Percentiles rank a stretch among this genome's conserved stretches.
Evolutionary conservation across 1,140 invertebrate genomes (phyloP).

Genomic region (Drosophila pruinosa): DNA sequence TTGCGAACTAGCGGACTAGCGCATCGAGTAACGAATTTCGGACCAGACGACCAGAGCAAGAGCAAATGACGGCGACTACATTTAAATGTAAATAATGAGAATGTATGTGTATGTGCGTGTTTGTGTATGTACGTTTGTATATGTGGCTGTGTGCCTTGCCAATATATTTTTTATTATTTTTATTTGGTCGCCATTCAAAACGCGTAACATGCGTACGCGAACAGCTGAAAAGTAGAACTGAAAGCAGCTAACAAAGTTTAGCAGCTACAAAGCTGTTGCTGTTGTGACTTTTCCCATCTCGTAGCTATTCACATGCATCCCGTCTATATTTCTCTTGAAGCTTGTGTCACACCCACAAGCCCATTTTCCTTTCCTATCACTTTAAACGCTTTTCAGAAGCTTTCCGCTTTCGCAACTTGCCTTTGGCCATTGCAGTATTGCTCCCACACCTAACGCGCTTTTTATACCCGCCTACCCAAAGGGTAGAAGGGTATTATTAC

Average conservation of each 20-base stretch:
- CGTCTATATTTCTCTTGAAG: too few species aligned
- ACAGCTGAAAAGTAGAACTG: slow-evolving; percentile 64
- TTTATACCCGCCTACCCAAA: too few species aligned
- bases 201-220: slow-evolving; percentile 51
- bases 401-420: slow-evolving; percentile 45
- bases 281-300: slow-evolving; percentile 2
- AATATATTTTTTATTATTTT: background rate
- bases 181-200: slow-evolving; percentile 7
- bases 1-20: slow-evolving; percentile 6
- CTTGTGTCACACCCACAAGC: background rate
- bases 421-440: slow-evolving; percentile 47
- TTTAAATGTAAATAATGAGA: background rate
- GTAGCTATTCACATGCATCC: slow-evolving; percentile 6
- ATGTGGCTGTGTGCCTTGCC: background rate
- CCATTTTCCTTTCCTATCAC: background rate
- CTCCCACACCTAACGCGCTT: slow-evolving; percentile 25
- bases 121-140: slow-evolving; percentile 1
- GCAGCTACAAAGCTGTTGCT: slow-evolving; percentile 41
- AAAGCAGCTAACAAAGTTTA: slow-evolving; percentile 38
- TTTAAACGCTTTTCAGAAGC: slow-evolving; percentile 41
- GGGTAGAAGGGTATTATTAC: too few species aligned
- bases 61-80: background rate
- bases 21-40: background rate
- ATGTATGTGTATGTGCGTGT: background rate
- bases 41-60: background rate